Evolutionary conservation across 2,888 invertebrate species (phyloP), one percentile per base, ranked within the genome.

Genomic region (Nemotelus pantherinus): DNA sequence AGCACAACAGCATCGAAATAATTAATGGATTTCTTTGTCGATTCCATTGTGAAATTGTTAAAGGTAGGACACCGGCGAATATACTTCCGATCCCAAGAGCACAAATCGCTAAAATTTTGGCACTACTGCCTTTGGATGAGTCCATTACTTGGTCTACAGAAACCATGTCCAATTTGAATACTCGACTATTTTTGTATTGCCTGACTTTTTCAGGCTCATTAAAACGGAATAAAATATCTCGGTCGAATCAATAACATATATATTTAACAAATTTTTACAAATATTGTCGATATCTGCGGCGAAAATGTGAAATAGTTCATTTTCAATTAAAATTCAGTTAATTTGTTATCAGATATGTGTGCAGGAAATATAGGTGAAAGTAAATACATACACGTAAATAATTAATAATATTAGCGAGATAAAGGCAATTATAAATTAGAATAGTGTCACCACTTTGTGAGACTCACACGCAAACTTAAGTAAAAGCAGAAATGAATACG

Each of bases 1-100:
- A 94, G 83, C 94, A 95, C 1, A 95, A 88, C 5, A 94, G 86
- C 25, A 91, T 89, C 0, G 94, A 94, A 1, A 93, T 88, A 2
- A 91, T 82, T 2, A 94, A 84, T 0, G 92, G 92, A 83, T 90
- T 90, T 44, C 89, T 87, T 80, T 88, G 88, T 67, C 91, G 88
- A 58, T 91, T 88, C 4, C 88, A 87, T 58, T 90, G 88, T 0
- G 92, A 89, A 81, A 93, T 90, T 79, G 90, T 89, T 0, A 91
- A 89, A 2, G 95, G 95, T 0, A 93, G 82, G 85, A 94, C 88
- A 0, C 95, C 95, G 0, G 91, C 87, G 0, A 93, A 65, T 75
- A 94, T 89, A 79, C 94, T 94, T 0, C 93, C 92, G 0, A 92
- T 80, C 0, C 93, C 93, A 75, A 95, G 87, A 0, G 89, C 85